Conservation (phyloP, 2,797 vertebrate species). For the Phylloscopus collybita region DNA sequence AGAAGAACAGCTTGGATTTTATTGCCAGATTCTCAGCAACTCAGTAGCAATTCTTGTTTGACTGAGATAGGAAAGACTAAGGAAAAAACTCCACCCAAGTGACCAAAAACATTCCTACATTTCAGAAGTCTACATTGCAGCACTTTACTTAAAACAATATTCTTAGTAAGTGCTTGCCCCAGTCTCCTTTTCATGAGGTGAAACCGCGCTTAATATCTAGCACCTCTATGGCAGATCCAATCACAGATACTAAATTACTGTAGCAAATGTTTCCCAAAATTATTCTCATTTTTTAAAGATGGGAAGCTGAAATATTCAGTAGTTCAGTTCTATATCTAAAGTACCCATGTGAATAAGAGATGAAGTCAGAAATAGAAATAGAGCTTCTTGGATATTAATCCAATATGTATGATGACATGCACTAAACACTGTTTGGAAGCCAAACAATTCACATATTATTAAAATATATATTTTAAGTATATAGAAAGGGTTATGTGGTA, state of each 20-base stretch:
- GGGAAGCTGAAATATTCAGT: neutral
- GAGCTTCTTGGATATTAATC: neutral
- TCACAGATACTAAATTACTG: neutral
- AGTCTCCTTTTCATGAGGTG: neutral
- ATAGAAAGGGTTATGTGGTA: neutral
- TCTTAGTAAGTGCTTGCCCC: neutral
- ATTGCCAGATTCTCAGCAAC: neutral
- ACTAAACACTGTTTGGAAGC: neutral
- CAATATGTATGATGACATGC: neutral
- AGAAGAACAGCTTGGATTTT: neutral
- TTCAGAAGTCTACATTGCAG: neutral
- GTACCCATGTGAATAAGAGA: neutral
- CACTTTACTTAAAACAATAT: neutral
- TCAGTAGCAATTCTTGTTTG: neutral
- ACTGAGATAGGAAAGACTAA: neutral
- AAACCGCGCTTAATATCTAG: neutral
- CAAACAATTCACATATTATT: neutral
- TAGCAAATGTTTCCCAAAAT: neutral
- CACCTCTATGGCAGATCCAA: neutral
- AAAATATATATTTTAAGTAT: neutral
- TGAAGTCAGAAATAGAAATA: neutral
- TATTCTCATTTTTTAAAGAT: neutral
- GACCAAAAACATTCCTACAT: neutral
- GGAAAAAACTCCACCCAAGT: neutral
- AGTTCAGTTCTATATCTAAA: neutral